phyloP scores from a whole-genome alignment of 2,113 vertebrate species.

The Stegastes partitus region DNA sequence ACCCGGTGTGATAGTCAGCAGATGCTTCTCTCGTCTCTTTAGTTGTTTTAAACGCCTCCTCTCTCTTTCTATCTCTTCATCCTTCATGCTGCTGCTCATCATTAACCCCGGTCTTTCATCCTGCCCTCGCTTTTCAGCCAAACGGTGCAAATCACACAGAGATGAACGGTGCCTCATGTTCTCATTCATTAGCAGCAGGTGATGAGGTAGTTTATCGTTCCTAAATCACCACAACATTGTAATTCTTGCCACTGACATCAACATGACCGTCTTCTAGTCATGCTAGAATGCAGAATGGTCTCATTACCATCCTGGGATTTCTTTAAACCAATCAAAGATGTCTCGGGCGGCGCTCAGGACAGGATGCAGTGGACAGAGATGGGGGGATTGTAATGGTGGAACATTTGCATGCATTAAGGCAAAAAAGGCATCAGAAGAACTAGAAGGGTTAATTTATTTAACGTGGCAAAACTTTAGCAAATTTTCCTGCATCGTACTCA shows the following conservation, averaged over 20 bases:
- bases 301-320: too few species aligned
- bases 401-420: too few species aligned
- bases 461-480: too few species aligned
- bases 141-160: slow-evolving; percentile 19
- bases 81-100: not conserved
- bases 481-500: too few species aligned
- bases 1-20: slow-evolving; percentile 43
- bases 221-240: not conserved
- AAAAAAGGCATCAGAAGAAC: too few species aligned
- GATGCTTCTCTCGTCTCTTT: slow-evolving; percentile 23
- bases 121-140: not conserved
- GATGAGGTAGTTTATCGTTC: slow-evolving; percentile 5
- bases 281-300: too few species aligned
- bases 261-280: not conserved
- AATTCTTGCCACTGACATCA: not conserved
- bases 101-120: slow-evolving; percentile 40
- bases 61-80: not conserved
- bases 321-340: too few species aligned
- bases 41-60: not conserved
- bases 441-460: too few species aligned
- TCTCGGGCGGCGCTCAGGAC: too few species aligned
- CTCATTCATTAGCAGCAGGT: slow-evolving; percentile 14
- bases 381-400: too few species aligned
- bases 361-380: too few species aligned
- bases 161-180: not conserved